Conservation (phyloP, 2,113 vertebrate genomes). For the Sebastes schlegelii region DNA sequence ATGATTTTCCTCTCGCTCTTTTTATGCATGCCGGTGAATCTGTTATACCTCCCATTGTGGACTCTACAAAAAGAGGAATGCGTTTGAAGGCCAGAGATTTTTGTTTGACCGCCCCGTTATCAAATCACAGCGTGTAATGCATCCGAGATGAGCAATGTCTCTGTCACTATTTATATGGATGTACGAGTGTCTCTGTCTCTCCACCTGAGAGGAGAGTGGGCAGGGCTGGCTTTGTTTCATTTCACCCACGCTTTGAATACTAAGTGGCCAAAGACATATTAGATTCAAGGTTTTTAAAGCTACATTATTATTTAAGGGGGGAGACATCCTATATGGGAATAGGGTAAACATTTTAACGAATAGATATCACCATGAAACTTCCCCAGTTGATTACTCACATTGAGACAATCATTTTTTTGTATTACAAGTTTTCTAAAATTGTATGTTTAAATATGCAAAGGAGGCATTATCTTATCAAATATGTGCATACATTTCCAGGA, state of each 20-base stretch:
- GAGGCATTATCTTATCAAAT: too few species aligned
- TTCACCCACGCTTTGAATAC: conserved; percentile 49
- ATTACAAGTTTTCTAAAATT: too few species aligned
- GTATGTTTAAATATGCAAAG: too few species aligned
- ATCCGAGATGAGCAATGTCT: conserved; percentile 66
- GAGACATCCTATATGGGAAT: too few species aligned
- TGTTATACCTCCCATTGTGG: conserved; percentile 51
- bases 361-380: too few species aligned
- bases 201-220: conserved; percentile 33
- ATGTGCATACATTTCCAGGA: too few species aligned
- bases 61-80: conserved; percentile 32
- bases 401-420: too few species aligned
- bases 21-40: conserved; percentile 56
- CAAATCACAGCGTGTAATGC: conserved; percentile 50
- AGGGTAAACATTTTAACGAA: too few species aligned
- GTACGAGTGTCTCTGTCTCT: conserved; percentile 37
- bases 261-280: conserved; percentile 14
- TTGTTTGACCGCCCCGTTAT: conserved; percentile 61
- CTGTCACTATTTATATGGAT: conserved; percentile 48
- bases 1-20: conserved; percentile 33
- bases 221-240: conserved; percentile 22
- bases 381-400: too few species aligned
- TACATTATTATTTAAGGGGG: conserved; percentile 8
- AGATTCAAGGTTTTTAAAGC: conserved; percentile 27
- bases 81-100: conserved; percentile 55